Base-by-base conservation (phyloP, 2,888 invertebrate species). In the Trissoscelio sp. region DNA sequence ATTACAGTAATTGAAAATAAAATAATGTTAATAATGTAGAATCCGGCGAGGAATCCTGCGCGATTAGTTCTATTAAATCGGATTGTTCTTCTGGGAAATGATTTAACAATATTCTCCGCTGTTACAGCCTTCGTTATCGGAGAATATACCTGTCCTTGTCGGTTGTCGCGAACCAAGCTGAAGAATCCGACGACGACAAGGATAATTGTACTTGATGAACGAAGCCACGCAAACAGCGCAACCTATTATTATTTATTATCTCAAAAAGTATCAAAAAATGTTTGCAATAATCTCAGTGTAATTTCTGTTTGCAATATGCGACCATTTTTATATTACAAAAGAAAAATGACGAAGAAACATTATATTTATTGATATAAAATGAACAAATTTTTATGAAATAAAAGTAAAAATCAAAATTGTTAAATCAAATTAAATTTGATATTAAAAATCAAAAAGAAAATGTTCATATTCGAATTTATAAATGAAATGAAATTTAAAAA, bases 151-250 rank as follows among this genome's bases (percentile, higher is more conserved):
- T 53, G 60, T 53, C 62, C 22, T 7, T 24, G 39, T 46, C 16
- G 51, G n/a, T 3, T 22, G 4, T n/a, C 22, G 24, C 12, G 7
- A 58, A 37, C 22, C 22, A 12, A 28, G 20, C 14, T 53, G 31
- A 55, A 64, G 57, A 53, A 64, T 7, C 28, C 53, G 20, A 55
- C 24, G 64, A 24, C 44, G 46, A 24, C 64, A 74, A 57, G n/a
- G 57, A 62, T 74, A 74, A 64, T 74, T 66, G 57, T 14, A 18
- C 48, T 34, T 48, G 66, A 74, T 46, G 57, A 74, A 57, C 48
- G 48, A 31, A 66, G 42, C 39, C 42, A 48, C 20, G 51, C 39
- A 20, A 51, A 28, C 11, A 37, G 28, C 9, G 20, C 4, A 16
- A 70, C 37, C 22, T 24, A 31, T 51, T 51, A 48, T 24, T 28